Evolutionary conservation across 1,140 invertebrate genomes (phyloP).

Genomic region (Nasonia longicornis): DNA sequence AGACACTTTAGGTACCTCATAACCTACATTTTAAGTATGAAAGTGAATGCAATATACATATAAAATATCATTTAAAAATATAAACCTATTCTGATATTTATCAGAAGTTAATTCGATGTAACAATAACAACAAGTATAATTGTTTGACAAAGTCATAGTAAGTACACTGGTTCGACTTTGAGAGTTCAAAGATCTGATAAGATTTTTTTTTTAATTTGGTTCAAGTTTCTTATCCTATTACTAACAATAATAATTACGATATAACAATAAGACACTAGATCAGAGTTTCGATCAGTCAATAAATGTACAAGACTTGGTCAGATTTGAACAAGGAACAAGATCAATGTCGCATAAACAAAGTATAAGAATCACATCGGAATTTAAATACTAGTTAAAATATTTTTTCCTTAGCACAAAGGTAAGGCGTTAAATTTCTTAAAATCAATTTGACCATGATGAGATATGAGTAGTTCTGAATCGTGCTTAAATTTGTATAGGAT

Average conservation of each 20-base stretch:
- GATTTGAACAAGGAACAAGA: conserved; percentile 47
- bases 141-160: conserved; percentile 45
- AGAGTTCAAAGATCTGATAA: conserved; percentile 42
- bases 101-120: conserved; percentile 44
- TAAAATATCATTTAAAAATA: conserved; percentile 50
- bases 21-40: conserved; percentile 47
- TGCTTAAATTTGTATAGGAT: not conserved
- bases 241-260: conserved; percentile 39
- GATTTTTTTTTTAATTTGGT: conserved; percentile 45
- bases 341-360: conserved; percentile 45
- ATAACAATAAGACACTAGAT: conserved; percentile 53
- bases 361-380: conserved; percentile 44
- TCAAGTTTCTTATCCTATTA: conserved; percentile 47
- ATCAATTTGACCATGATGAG: conserved; percentile 21
- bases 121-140: conserved; percentile 47
- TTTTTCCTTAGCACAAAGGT: conserved; percentile 15
- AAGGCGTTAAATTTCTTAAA: conserved; percentile 43
- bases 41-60: conserved; percentile 47
- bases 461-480: not conserved
- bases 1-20: conserved; percentile 43
- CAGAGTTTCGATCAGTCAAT: conserved; percentile 55
- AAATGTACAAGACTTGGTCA: conserved; percentile 46
- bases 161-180: conserved; percentile 47
- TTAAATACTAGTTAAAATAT: conserved; percentile 41
- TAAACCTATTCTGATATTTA: conserved; percentile 43